Percentiles rank a stretch among this genome's conserved stretches.
Evolutionary conservation across 2,113 vertebrate species (phyloP).

Genomic region (Australoheros scitulus): DNA sequence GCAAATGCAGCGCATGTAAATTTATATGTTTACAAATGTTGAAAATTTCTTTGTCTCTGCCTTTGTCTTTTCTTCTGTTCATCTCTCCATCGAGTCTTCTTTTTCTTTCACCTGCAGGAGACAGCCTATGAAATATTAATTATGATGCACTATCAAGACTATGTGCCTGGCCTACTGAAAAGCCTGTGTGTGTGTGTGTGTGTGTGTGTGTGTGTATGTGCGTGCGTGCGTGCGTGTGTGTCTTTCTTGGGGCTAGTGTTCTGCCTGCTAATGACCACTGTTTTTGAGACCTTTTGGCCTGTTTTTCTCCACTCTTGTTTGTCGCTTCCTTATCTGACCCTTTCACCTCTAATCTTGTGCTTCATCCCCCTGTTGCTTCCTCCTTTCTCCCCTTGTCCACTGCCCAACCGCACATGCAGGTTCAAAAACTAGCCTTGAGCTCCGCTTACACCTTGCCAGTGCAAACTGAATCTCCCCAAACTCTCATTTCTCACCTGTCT

Average conservation of each 20-base stretch:
- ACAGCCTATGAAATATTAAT: slow-evolving; percentile 73
- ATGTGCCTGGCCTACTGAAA: slow-evolving; percentile 63
- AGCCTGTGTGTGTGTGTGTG: slow-evolving; percentile 23
- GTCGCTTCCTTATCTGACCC: slow-evolving; percentile 24
- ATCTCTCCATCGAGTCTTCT: slow-evolving; percentile 26
- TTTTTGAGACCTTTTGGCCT: slow-evolving; percentile 70
- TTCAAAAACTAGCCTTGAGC: slow-evolving; percentile 43
- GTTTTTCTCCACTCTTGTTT: slow-evolving; percentile 45
- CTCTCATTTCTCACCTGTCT: slow-evolving; percentile 29
- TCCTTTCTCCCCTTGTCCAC: not conserved
- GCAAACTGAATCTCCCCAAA: slow-evolving; percentile 54
- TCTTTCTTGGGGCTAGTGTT: slow-evolving; percentile 51
- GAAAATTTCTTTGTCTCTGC: slow-evolving; percentile 3
- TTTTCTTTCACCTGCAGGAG: slow-evolving; percentile 62
- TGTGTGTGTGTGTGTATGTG: slow-evolving; percentile 35
- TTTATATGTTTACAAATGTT: not conserved
- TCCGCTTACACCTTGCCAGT: slow-evolving; percentile 36
- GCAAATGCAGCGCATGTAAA: not conserved
- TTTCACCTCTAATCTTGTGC: slow-evolving; percentile 46
- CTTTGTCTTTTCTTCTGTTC: slow-evolving; percentile 19
- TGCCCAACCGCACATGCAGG: not conserved
- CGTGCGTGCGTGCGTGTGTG: slow-evolving; percentile 36
- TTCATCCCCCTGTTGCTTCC: slow-evolving; percentile 16
- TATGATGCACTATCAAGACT: slow-evolving; percentile 57
- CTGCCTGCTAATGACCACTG: slow-evolving; percentile 70